These are phyloP conservation scores for Centropus unirufus DNA, from an alignment of 2,113 vertebrate genomes.

Conservation along the genomic window DNA sequence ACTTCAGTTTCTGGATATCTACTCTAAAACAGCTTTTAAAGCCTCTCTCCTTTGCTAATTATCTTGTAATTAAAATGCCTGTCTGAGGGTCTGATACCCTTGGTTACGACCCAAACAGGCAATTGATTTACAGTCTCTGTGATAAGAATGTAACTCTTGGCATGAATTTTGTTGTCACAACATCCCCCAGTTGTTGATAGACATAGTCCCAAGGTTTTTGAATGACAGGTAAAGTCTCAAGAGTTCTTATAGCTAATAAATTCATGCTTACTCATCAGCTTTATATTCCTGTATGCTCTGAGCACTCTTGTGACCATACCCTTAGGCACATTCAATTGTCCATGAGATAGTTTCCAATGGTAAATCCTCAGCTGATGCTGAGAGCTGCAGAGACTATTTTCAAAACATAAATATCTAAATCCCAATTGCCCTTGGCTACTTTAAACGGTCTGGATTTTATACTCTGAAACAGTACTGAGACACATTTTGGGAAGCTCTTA, in stretches of 20 bases:
- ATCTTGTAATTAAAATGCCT: neutral
- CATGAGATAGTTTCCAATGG: neutral
- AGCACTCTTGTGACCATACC: neutral
- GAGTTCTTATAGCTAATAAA: neutral
- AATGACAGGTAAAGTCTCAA: neutral
- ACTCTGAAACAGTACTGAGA: neutral
- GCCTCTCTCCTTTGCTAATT: neutral
- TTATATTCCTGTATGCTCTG: neutral
- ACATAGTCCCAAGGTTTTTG: neutral
- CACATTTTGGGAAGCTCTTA: neutral
- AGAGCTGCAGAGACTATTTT: neutral
- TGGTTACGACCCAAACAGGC: accelerated
- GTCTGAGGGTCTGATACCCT: neutral
- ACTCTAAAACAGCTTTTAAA: neutral
- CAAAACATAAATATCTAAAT: neutral
- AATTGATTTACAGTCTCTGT: neutral
- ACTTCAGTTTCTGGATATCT: neutral
- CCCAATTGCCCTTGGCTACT: neutral
- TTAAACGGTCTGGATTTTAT: neutral
- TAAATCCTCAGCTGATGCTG: neutral
- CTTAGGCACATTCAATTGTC: neutral
- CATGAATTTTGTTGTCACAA: neutral
- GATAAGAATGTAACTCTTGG: neutral
- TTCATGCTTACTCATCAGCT: neutral
- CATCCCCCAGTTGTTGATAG: neutral